Percentiles rank a stretch among this genome's conserved stretches.
Evolutionary conservation across 2,888 invertebrate species (phyloP).

Genomic region (Drosophila meridiana): DNA sequence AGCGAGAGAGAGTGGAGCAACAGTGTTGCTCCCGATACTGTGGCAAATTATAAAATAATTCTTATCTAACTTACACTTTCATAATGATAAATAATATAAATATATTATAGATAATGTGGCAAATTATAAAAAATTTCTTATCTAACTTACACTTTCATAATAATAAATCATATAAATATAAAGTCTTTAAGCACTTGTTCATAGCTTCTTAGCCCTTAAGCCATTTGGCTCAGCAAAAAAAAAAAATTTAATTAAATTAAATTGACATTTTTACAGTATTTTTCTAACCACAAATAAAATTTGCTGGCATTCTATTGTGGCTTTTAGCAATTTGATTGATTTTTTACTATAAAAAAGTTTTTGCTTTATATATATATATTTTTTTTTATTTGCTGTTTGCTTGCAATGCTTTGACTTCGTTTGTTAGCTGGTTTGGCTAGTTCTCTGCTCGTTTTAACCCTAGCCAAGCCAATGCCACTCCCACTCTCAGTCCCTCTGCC

Average conservation of each 20-base stretch:
- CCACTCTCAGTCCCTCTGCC: background rate
- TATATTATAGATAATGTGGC: too few species aligned
- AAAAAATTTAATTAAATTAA: slow-evolving; percentile 25
- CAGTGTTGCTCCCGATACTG: too few species aligned
- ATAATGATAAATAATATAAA: background rate
- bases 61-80: too few species aligned
- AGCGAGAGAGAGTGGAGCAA: background rate
- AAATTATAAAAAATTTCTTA: too few species aligned
- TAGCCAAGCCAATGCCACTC: background rate
- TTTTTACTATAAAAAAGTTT: slow-evolving; percentile 16
- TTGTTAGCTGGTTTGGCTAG: slow-evolving; percentile 42
- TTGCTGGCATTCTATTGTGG: slow-evolving; percentile 27
- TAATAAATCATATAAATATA: background rate
- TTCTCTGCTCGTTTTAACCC: background rate
- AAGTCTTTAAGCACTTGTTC: background rate
- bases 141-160: background rate
- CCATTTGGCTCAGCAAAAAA: background rate
- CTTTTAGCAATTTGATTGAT: slow-evolving; percentile 16
- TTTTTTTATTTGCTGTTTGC: background rate
- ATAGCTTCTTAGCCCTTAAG: background rate
- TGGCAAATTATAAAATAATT: background rate
- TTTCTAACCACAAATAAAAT: slow-evolving; percentile 27
- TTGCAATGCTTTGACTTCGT: slow-evolving; percentile 49
- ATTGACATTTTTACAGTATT: slow-evolving; percentile 9
- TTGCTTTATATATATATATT: slow-evolving; percentile 13